Evolutionary conservation across 2,113 vertebrate species (phyloP).

Genomic region (Chamaetylas fuelleborni): DNA sequence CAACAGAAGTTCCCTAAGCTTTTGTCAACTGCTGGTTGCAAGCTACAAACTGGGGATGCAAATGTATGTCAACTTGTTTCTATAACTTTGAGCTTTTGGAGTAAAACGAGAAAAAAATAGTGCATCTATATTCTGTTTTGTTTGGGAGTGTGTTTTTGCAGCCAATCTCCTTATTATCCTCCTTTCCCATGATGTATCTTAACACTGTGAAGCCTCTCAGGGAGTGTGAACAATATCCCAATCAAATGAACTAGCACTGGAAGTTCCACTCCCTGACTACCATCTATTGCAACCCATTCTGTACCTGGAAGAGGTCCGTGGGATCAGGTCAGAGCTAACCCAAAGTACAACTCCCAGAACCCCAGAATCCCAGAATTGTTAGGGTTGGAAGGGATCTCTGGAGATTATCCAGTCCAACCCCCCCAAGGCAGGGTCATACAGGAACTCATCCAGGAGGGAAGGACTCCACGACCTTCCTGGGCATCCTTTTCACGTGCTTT

Average conservation of each 20-base stretch:
- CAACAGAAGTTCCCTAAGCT: background rate
- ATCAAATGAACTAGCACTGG: background rate
- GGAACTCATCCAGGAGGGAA: background rate
- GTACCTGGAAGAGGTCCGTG: rapidly evolving
- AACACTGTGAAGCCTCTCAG: background rate
- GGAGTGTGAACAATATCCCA: rapidly evolving
- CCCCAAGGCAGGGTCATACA: background rate
- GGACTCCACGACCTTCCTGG: rapidly evolving
- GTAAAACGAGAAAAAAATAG: background rate
- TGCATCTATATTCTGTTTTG: background rate
- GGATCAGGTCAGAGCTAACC: background rate
- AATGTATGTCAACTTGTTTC: background rate
- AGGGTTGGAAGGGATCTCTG: background rate
- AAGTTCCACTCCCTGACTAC: background rate
- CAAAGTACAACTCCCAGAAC: background rate
- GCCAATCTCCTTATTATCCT: background rate
- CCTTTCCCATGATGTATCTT: background rate
- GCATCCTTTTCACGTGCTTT: background rate
- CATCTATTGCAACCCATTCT: background rate
- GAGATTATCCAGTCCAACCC: background rate
- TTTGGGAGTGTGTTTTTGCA: background rate
- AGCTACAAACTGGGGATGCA: background rate
- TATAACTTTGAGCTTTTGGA: background rate
- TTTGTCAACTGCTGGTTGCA: background rate
- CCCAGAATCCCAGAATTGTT: background rate